Base-by-base conservation (phyloP, 1,140 invertebrate species). In the Saxidomus purpurata region DNA sequence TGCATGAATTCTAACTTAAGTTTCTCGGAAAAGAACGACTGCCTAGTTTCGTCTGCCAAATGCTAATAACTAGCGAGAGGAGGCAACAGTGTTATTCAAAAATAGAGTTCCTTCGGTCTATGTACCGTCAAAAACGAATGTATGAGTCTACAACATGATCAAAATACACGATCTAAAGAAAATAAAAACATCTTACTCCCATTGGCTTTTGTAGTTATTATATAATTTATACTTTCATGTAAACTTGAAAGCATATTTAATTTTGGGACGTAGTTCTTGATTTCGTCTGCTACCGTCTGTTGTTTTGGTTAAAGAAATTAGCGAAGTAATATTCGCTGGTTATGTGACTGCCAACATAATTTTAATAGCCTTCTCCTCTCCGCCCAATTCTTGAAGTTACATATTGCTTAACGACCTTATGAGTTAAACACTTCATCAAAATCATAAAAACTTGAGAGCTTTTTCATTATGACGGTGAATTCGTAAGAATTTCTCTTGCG, bases 301-400 rank as follows among this genome's bases (percentile, higher is more conserved):
- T 67, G 63, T 34, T 71, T 8, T 28, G 28, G 25, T 43, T n/a
- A 63, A 1, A 63, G 8, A 63, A 63, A 28, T n/a, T 59, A n/a
- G 52, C 15, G 63, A 34, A n/a, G 11, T 36, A 38, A 40, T 71
- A 28, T 63, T 71, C 67, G 6, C 28, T 71, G 36, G 67, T 71
- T 71, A 38, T 40, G 28, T 40, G 34, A 71, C 67, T 71, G 22
- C 67, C 34, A 71, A 40, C 67, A 71, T 36, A 9, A 71, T 15
- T 71, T 79, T 55, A 79, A 79, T 79, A 43, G 28, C 34, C 17
- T 52, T 52, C 28, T 55, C 25, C 13, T 19, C 47, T 38, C 43
- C 76, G 76, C 76, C 76, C 76, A 55, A 36, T 79, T 79, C 76
- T 79, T 79, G 43, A 79, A 79, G 76, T 79, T 34, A 55, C 47